Conservation (phyloP, 2,797 vertebrate genomes). For the Telmatherina bonti region DNA sequence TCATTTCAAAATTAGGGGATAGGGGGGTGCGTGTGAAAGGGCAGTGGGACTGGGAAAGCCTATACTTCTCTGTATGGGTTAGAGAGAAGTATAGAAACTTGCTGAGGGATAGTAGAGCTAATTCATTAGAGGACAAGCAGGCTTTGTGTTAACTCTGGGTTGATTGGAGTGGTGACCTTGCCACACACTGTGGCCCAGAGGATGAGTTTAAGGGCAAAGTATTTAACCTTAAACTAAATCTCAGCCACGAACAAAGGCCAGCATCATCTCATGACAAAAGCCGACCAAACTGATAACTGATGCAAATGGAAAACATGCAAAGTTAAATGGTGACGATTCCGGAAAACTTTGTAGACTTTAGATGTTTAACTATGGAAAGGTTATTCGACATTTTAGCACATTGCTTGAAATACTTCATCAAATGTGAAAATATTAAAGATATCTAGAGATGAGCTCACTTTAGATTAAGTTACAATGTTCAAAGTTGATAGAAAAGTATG, state of each 20-base stretch:
- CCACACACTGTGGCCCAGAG: constrained; percentile 76
- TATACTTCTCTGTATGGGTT: constrained; percentile 39
- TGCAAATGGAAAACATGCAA: constrained; percentile 41
- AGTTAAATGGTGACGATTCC: constrained; percentile 10
- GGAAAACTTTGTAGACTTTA: neutral
- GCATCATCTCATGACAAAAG: constrained; percentile 49
- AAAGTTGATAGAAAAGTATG: too few relatives aligned
- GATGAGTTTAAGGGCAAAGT: constrained; percentile 85
- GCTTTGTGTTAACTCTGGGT: constrained; percentile 76
- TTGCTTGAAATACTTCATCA: neutral
- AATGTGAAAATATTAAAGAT: neutral
- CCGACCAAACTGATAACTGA: constrained; percentile 30
- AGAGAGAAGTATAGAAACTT: constrained; percentile 29
- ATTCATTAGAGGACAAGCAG: constrained; percentile 79
- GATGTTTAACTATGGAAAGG: neutral
- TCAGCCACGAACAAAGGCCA: constrained; percentile 66
- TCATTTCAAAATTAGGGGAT: constrained; percentile 82
- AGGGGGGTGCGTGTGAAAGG: constrained; percentile 70
- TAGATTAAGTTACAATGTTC: too few relatives aligned
- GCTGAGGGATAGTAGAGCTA: constrained; percentile 56
- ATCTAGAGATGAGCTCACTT: neutral
- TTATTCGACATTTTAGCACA: neutral
- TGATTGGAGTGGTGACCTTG: constrained; percentile 84
- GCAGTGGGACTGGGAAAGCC: constrained; percentile 53
- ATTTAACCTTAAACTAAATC: constrained; percentile 87